Evolutionary conservation across 2,797 vertebrate species (phyloP), one percentile per base, ranked within the genome.

Genomic region (Crenuchus spilurus): DNA sequence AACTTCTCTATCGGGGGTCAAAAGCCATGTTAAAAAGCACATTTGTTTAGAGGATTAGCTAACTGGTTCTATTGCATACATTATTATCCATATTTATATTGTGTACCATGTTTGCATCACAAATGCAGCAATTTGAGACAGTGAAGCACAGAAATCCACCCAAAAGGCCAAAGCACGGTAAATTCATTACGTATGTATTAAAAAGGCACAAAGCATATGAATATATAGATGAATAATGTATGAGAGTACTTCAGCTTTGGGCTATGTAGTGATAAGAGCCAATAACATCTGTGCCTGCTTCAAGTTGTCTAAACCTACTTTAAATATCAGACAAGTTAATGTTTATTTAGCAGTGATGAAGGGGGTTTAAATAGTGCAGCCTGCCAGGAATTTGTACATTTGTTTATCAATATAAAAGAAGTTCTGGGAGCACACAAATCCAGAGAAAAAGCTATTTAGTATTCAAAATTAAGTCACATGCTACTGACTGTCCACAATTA

Each of bases 181-280:
- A 63, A 73, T 79, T 86, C 84, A 89, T 90, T 87, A 87, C 72
- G 70, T 46, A 86, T 87, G 83, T 86, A 76, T 82, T 76, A 73
- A 77, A 79, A 82, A 57, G 49, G 41, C 70, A 83, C 77, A 81
- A 84, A 67, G 67, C 76, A 81, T 76, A 87, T 87, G 77, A 90
- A 89, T 89, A 88, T 85, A 85, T 65, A 79, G 70, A 88, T 91
- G 74, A 89, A 92, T 91, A 87, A 88, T 90, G 82, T 72, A 90
- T 89, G 73, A 31, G 18, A 13, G 51, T 5, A 28, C 24, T 85
- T 87, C 85, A 80, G 85, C 91, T 89, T 85, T 85, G 46, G 84
- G 87, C 84, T 84, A 81, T 22, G 67, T 70, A 57, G 8, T 82
- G 54, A 87, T 85, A 76, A 73, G 75, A 87, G 77, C 73, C 72